Evolutionary conservation across 2,888 invertebrate species (phyloP).

Genomic region (Cyrtodaria siliqua): DNA sequence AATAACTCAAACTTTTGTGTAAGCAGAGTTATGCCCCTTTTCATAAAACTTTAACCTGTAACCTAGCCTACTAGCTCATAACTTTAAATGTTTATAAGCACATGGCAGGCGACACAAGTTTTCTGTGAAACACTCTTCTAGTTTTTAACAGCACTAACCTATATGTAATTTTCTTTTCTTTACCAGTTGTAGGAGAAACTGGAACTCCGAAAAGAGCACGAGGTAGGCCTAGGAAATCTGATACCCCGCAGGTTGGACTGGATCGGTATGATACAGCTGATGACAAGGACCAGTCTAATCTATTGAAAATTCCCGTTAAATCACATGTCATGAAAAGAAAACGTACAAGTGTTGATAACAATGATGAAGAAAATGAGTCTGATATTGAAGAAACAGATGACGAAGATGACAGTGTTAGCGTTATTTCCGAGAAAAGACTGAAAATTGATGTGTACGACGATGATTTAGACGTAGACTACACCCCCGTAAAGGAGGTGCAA

Average conservation of each 20-base stretch:
- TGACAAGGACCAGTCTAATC: too few relatives aligned
- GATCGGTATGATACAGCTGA: neutral
- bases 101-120: too few relatives aligned
- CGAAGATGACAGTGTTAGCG: slow-evolving; percentile 10
- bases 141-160: too few relatives aligned
- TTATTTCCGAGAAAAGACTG: neutral
- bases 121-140: too few relatives aligned
- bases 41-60: too few relatives aligned
- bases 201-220: slow-evolving; percentile 4
- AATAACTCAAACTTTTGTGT: too few relatives aligned
- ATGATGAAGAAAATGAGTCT: slow-evolving; percentile 26
- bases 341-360: slow-evolving; percentile 3
- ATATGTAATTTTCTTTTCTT: too few relatives aligned
- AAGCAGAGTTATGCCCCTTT: too few relatives aligned
- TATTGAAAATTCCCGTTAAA: neutral
- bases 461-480: slow-evolving; percentile 55
- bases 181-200: neutral
- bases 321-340: slow-evolving; percentile 10
- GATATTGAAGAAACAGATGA: slow-evolving; percentile 11
- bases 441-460: slow-evolving; percentile 13
- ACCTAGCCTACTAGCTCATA: too few relatives aligned
- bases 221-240: slow-evolving; percentile 22
- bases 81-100: too few relatives aligned
- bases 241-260: neutral
- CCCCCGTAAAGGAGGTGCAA: slow-evolving; percentile 38